Conservation (phyloP, 1,140 invertebrate genomes). For the Drosophila orena region DNA sequence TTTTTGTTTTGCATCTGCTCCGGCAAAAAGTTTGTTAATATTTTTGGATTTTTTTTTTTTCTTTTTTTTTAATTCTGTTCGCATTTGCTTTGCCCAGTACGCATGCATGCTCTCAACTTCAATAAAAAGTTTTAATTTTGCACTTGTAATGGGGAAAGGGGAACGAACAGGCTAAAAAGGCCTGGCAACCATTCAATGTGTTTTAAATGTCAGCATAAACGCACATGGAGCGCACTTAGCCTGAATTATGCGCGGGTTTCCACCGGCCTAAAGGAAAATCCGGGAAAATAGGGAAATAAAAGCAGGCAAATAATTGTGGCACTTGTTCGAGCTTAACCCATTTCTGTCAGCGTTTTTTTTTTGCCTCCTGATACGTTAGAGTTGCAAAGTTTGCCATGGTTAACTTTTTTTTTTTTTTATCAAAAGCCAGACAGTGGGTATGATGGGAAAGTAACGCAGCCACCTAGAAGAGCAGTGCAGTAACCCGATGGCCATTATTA, state of each 20-base stretch:
- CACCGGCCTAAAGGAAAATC: conserved; percentile 18
- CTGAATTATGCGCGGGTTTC: conserved; percentile 60
- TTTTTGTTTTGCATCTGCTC: conserved; percentile 51
- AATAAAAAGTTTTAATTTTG: conserved; percentile 68
- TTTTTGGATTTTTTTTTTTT: conserved; percentile 40
- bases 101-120: conserved; percentile 67
- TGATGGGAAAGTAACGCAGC: not conserved
- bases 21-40: conserved; percentile 48
- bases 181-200: conserved; percentile 29
- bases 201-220: conserved; percentile 81
- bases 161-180: conserved; percentile 5
- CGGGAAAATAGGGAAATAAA: conserved; percentile 54
- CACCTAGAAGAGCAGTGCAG: not conserved
- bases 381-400: conserved; percentile 24
- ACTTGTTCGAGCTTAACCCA: conserved; percentile 77
- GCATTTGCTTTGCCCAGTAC: conserved; percentile 28
- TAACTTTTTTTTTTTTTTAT: conserved; percentile 21
- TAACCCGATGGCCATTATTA: conserved; percentile 7
- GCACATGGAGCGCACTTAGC: conserved; percentile 76
- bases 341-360: conserved; percentile 50
- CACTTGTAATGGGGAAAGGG: conserved; percentile 39
- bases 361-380: conserved; percentile 11
- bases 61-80: not conserved
- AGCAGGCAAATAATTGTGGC: conserved; percentile 77
- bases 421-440: conserved; percentile 23